Base-by-base conservation (phyloP, 2,797 vertebrate genomes). In the Tapera naevia region DNA sequence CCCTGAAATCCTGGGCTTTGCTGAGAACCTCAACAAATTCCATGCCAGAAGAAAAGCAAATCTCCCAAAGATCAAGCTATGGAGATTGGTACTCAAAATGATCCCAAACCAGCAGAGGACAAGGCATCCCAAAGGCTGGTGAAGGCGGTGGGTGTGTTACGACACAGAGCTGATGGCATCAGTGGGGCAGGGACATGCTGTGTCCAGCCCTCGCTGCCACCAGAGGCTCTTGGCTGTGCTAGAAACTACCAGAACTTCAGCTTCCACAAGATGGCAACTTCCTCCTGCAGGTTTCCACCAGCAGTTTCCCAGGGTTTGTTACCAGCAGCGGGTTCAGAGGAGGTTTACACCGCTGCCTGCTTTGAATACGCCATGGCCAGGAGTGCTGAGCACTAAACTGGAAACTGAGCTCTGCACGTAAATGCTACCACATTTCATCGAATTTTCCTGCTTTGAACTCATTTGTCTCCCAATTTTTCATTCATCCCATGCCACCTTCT, bases 101-200 rank as follows among this genome's bases (percentile, higher is more conserved):
- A 74, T 7, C 22, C 48, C 93, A 80, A 35, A 43, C 0, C 66
- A 92, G 35, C 3, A 66, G 56, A 70, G 48, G n/a, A 39, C 32
- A 13, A 17, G 39, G 39, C 30, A 41, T 4, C 14, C n/a, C 16
- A 19, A 35, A n/a, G 41, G 51, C 54, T 46, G 30, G 10, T 1
- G 1, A 56, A 35, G 48, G 69, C 0, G 1, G 48, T 2, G 11
- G 60, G 41, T 11, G 32, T 1, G 0, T 23, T 21, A 65, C 1
- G 3, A 58, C 23, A 13, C 1, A 1, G 45, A 1, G 5, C n/a
- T 1, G 15, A 28, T 0, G 4, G 66, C 1, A 1, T 10, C 1
- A 8, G 22, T 41, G 30, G 51, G 54, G 16, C 50, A 64, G 19
- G 61, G 39, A 51, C 17, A 12, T 0, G 3, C 45, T 4, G 2